Conservation (phyloP, 92 coral and sea anemone species). For the Metridium senile region DNA sequence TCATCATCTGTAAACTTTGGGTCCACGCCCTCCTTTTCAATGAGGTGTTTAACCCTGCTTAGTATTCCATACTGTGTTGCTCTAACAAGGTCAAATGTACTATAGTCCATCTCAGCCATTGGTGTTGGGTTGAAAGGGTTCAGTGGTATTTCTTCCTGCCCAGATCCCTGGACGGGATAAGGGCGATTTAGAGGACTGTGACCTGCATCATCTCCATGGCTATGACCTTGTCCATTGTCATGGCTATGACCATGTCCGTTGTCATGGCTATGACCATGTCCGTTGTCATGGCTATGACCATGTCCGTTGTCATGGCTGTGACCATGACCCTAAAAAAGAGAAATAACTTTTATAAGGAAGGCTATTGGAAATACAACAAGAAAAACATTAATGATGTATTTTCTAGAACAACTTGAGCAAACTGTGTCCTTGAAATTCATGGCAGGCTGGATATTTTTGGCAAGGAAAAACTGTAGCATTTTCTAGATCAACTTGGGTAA, state of each 20-base stretch:
- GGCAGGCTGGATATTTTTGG: too few relatives aligned
- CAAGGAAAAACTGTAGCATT: too few relatives aligned
- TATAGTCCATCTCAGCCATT: conserved; percentile 70
- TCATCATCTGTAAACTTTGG: conserved; percentile 73
- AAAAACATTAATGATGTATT: too few relatives aligned
- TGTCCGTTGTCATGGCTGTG: conserved; percentile 19
- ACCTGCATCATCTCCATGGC: conserved; percentile 15
- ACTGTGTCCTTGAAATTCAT: too few relatives aligned
- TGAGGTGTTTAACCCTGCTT: conserved; percentile 69
- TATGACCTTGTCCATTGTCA: conserved; percentile 38
- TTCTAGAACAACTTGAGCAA: too few relatives aligned
- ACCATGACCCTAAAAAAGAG: conserved; percentile 5
- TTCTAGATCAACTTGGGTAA: too few relatives aligned
- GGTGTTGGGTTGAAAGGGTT: conserved; percentile 54
- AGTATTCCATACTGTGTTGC: conserved; percentile 90
- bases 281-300: conserved; percentile 4
- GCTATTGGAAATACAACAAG: too few relatives aligned
- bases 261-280: neutral
- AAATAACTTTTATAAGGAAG: neutral
- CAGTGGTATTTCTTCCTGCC: conserved; percentile 40
- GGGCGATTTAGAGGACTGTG: conserved; percentile 32
- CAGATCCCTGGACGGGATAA: conserved; percentile 70
- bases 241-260: conserved; percentile 59
- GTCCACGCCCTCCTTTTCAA: conserved; percentile 85
- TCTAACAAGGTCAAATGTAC: conserved; percentile 81